Evolutionary conservation across 2,113 vertebrate genomes (phyloP).

Genomic region (Boleophthalmus pectinirostris): DNA sequence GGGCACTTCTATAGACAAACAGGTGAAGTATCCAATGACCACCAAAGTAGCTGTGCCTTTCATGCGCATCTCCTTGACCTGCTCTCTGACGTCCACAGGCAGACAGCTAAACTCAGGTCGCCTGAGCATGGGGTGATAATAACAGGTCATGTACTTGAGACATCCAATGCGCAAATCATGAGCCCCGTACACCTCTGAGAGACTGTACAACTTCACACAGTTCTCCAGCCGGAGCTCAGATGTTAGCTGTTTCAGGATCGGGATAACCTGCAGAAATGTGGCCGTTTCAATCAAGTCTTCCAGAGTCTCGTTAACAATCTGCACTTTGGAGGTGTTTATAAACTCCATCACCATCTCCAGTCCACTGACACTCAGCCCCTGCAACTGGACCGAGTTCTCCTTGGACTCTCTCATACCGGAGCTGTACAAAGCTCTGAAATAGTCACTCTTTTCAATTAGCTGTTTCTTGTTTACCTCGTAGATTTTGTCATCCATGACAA

Average conservation of each 20-base stretch:
- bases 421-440: constrained; percentile 92
- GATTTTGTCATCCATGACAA: constrained; percentile 85
- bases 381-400: constrained; percentile 86
- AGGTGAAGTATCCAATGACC: constrained; percentile 84
- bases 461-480: constrained; percentile 90
- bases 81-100: constrained; percentile 72
- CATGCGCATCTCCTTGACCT: constrained; percentile 84
- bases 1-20: constrained; percentile 72
- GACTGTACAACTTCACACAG: constrained; percentile 87
- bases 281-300: constrained; percentile 91
- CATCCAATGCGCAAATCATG: constrained; percentile 84
- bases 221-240: constrained; percentile 86
- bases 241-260: constrained; percentile 85
- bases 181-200: constrained; percentile 89
- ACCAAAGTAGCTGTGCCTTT: constrained; percentile 84
- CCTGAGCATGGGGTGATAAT: constrained; percentile 88
- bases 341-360: constrained; percentile 92
- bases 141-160: constrained; percentile 84
- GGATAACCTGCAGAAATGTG: constrained; percentile 91
- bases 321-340: constrained; percentile 85
- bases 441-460: constrained; percentile 94
- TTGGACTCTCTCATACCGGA: constrained; percentile 94
- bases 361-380: constrained; percentile 87
- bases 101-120: constrained; percentile 79
- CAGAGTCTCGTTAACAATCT: constrained; percentile 80